Evolutionary conservation across 1,140 invertebrate species (phyloP), one percentile per base, ranked within the genome.

Genomic region (Leptestheria dahalacensis): DNA sequence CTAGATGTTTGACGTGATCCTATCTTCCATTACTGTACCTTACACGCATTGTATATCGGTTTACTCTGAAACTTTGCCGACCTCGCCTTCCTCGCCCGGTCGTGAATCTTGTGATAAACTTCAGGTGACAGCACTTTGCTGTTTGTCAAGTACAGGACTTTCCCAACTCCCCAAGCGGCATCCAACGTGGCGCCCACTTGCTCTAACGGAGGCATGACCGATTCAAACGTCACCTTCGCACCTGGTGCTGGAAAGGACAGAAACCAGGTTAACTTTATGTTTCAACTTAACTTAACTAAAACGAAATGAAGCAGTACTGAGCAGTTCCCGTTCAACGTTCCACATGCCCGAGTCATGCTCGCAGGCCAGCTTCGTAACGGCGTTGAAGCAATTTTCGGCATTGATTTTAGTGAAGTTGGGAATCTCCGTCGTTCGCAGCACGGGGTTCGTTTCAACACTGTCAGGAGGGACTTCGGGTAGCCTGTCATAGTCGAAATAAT

Each of bases 401-500:
- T 82, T 83, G 28, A 92, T 75, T 63, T 80, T 77, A 66, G 80
- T 83, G 68, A 91, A 92, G 66, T 86, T 79, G 50, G 89, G 89
- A 47, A 86, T 73, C 3, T 82, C 81, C 70, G 83, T 77, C 41
- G 79, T 76, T 62, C 82, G 78, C 1, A 91, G 67, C n/a, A 92
- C 69, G 21, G 81, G 76, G 74, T 88, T 87, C 65, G 81, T 82
- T 33, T 82, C 78, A 48, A 78, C 76, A 65, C 79, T 75, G 67
- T 92, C 88, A 68, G 86, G 82, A 4, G 89, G 88, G 51, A 93
- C 85, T 79, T 94, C 90, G 48, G 91, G 91, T 59, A 94, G 79
- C 63, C 91, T 94, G 69, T 41, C 68, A 69, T n/a, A n/a, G n/a
- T n/a, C n/a, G 74, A 76, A 66, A 65, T 48, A 57, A 9, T 41